A percentile compares a stretch with the other conserved stretches of the same genome.
Conservation (phyloP, 2,888 invertebrate genomes). For the Siphlonurus alternatus region DNA sequence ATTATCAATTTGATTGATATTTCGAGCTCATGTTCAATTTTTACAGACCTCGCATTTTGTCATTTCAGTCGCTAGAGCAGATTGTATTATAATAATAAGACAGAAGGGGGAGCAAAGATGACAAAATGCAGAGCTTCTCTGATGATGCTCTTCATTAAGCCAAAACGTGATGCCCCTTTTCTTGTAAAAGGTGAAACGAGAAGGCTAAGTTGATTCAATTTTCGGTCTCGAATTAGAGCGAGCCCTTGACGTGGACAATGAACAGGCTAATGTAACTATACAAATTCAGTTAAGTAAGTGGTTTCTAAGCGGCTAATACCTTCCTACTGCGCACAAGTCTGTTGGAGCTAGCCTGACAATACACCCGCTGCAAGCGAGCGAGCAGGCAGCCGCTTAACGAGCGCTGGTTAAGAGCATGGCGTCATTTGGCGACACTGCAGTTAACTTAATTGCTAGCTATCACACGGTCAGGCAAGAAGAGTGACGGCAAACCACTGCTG, state of each 20-base stretch:
- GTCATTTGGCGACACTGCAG: not conserved
- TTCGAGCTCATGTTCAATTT: no score
- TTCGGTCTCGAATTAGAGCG: not conserved
- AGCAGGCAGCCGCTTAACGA: not conserved
- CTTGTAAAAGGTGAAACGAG: not conserved
- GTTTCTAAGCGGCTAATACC: not conserved
- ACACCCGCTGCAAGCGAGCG: no score
- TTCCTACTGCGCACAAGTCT: not conserved
- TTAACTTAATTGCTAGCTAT: not conserved
- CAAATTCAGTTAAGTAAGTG: not conserved
- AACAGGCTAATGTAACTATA: not conserved
- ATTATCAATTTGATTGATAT: no score
- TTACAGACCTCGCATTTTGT: no score
- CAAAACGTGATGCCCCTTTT: not conserved
- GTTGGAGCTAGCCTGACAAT: no score
- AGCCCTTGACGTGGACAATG: not conserved
- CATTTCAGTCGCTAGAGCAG: no score
- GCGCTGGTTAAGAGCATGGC: not conserved
- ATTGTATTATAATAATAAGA: not conserved
- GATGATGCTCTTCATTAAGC: not conserved
- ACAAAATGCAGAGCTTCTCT: not conserved
- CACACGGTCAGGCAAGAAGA: not conserved
- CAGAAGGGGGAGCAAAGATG: not conserved
- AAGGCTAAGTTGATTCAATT: not conserved
- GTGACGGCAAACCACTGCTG: not conserved